Evolutionary conservation across 2,888 invertebrate species (phyloP), one percentile per base, ranked within the genome.

Genomic region (Epistrophe eligans): DNA sequence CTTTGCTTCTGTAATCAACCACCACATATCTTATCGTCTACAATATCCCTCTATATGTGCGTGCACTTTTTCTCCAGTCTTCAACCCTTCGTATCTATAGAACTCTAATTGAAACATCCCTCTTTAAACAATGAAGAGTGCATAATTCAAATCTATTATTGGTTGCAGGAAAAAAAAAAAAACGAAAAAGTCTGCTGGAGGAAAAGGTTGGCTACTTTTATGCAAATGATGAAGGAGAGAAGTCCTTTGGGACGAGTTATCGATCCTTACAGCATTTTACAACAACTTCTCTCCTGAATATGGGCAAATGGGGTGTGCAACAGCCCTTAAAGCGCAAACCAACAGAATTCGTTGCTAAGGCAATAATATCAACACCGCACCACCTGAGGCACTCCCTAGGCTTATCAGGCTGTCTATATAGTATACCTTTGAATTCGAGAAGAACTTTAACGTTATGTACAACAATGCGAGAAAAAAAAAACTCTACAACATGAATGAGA

Each of bases 61-160:
- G 50, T 58, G 48, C 50, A 43, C 57, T 50, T 67, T 73, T 57
- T 7, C 43, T 43, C 35, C 24, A 38, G 8, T 1, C 43, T 38
- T 50, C 77, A 82, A 74, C 85, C 85, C 77, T 71, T 85, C 73
- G 57, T 10, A 24, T n/a, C n/a, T 2, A 7, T 38, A 43, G 45
- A 48, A 50, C 64, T 79, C 81, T 85, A 85, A 85, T 85, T 85
- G 85, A 85, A 85, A 85, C 77, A 85, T 82, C 19, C 73, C 66
- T 67, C 55, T 64, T 74, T 50, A 67, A 66, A 81, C 73, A 74
- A 82, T 74, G 77, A 79, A 62, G 82, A 85, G 85, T 85, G 85
- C 85, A 85, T 85, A 85, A 85, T 85, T 85, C 85, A 74, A 85
- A 77, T 77, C 64, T 77, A 73, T 77, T 81, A 85, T 85, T 85